phyloP scores from a whole-genome alignment of 2,113 vertebrate species.

The Aspidoscelis tigris region DNA sequence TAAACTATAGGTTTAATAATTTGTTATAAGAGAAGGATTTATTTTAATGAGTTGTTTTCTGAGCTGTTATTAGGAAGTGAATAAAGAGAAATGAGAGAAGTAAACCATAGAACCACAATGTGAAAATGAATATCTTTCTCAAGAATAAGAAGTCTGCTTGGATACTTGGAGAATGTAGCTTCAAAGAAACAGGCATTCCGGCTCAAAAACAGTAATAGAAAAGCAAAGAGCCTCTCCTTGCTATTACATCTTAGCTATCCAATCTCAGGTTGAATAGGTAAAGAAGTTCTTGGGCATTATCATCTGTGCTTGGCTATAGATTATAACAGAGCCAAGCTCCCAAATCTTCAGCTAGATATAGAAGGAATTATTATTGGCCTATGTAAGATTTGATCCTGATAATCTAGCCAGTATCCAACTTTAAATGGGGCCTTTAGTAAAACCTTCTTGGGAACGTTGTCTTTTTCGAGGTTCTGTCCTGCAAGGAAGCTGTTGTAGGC shows the following conservation, averaged over 20 bases:
- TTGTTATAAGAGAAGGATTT: constrained; percentile 74
- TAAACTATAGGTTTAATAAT: constrained; percentile 74
- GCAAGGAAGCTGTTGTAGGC: background rate
- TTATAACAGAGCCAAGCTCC: background rate
- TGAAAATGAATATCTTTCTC: constrained; percentile 6
- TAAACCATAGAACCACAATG: constrained; percentile 41
- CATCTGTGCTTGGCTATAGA: background rate
- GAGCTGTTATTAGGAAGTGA: constrained; percentile 69
- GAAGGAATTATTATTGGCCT: background rate
- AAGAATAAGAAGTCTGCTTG: background rate
- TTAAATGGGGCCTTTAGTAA: too few relatives aligned
- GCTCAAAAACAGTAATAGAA: constrained; percentile 8
- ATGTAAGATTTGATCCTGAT: background rate
- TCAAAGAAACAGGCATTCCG: too few relatives aligned
- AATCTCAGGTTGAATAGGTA: background rate
- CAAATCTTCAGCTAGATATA: background rate
- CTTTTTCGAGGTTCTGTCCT: background rate
- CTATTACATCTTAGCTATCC: background rate
- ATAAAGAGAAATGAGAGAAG: constrained; percentile 68
- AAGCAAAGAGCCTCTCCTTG: background rate
- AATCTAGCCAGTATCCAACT: too few relatives aligned
- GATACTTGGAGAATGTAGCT: background rate
- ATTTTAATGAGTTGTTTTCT: constrained; percentile 76
- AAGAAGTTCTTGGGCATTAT: background rate
- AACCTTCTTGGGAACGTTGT: background rate